phyloP scores from a whole-genome alignment of 2,888 invertebrate species.

The Polydrusus pterygomalis region DNA sequence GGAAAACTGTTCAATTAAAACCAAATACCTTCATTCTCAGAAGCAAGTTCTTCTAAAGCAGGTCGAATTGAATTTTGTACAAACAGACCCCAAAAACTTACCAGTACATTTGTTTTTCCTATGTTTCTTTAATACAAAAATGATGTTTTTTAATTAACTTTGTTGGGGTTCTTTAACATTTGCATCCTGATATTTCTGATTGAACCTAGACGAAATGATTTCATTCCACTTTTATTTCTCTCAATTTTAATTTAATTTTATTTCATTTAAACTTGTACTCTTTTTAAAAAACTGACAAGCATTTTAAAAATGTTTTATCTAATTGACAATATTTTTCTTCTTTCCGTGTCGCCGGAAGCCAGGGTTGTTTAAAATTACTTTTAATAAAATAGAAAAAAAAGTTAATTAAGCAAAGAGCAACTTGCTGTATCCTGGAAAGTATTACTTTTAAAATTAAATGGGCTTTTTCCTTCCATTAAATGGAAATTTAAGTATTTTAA shows the following conservation, averaged over 20 bases:
- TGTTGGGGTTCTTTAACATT: too few relatives aligned
- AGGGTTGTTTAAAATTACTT: slow-evolving; percentile 33
- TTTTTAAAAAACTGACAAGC: background rate
- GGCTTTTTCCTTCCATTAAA: background rate
- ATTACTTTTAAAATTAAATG: slow-evolving; percentile 9
- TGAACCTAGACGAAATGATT: background rate
- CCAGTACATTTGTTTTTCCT: too few relatives aligned
- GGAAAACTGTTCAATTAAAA: too few relatives aligned
- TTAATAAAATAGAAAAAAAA: slow-evolving; percentile 40
- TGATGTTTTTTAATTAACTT: too few relatives aligned
- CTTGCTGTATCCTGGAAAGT: slow-evolving; percentile 25
- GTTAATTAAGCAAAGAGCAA: slow-evolving; percentile 40
- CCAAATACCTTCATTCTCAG: too few relatives aligned
- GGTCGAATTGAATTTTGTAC: too few relatives aligned
- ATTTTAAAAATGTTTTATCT: slow-evolving; percentile 28
- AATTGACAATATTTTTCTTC: slow-evolving; percentile 34
- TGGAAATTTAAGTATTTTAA: background rate
- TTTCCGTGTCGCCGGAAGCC: slow-evolving; percentile 27
- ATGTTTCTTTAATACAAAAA: too few relatives aligned
- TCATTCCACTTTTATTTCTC: background rate
- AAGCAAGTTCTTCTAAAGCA: too few relatives aligned
- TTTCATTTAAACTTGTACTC: background rate
- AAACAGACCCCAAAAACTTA: too few relatives aligned
- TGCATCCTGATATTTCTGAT: too few relatives aligned
- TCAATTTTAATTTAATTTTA: slow-evolving; percentile 1